Evolutionary conservation across 2,797 vertebrate genomes (phyloP).

Genomic region (Xenentodon cancila): DNA sequence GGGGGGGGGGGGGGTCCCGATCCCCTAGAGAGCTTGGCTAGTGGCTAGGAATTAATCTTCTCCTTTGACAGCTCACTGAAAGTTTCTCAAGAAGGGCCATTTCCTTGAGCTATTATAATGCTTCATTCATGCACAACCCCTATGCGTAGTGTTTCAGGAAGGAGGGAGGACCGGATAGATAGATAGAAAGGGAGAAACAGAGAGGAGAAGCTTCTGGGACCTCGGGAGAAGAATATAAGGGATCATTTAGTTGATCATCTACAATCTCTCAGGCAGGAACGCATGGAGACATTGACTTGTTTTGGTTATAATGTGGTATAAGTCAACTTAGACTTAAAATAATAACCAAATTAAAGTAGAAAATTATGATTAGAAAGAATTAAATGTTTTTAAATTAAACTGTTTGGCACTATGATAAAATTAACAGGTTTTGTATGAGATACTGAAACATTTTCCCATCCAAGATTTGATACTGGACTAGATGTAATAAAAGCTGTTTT

Average conservation of each 20-base stretch:
- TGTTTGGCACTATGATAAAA: no score
- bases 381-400: no score
- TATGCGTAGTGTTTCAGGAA: slow-evolving; percentile 55
- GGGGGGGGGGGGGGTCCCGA: slow-evolving; percentile 48
- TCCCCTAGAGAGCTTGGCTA: slow-evolving; percentile 75
- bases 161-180: slow-evolving; percentile 48
- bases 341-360: no score
- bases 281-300: slow-evolving; percentile 21
- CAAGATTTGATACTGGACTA: no score
- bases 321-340: no score
- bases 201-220: slow-evolving; percentile 42
- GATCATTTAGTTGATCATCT: slow-evolving; percentile 60
- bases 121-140: slow-evolving; percentile 82
- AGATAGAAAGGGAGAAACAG: slow-evolving; percentile 43
- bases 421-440: no score
- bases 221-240: slow-evolving; percentile 43
- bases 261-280: slow-evolving; percentile 35
- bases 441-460: no score
- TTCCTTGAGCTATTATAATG: slow-evolving; percentile 86
- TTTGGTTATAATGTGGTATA: not conserved
- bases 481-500: no score
- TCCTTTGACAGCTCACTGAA: slow-evolving; percentile 82
- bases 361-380: no score
- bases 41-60: slow-evolving; percentile 83
- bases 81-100: slow-evolving; percentile 84